Base-by-base conservation (phyloP, 2,113 vertebrate species). In the Elaphurus davidianus region DNA sequence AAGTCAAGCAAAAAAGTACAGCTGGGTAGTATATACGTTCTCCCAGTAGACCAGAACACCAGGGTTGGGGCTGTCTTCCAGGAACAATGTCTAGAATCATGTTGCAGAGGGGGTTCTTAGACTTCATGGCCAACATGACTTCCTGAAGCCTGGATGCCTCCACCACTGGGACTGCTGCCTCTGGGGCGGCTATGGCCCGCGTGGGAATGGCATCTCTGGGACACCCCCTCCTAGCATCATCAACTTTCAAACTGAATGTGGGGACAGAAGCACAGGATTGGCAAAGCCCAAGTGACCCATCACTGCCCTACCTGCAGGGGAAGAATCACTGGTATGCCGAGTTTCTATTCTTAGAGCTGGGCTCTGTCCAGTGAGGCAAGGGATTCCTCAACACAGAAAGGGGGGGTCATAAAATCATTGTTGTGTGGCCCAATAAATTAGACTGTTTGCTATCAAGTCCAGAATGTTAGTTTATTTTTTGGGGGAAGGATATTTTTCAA, bases 111-210 rank as follows among this genome's bases (percentile, higher is more conserved):
- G 3, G 6, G 87, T 45, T 82, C 43, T 28, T 30, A 19, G 30
- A 67, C 47, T 81, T 59, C 7, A 13, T 2, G 7, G 81, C 50
- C 17, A 15, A n/a, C 19, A 54, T 15, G 1, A 2, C 13, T n/a
- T 50, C 17, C 28, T 16, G 1, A 55, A 71, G 40, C 40, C 33
- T 6, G 7, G 25, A 47, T 17, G 47, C 21, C 21, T 33, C 21
- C 30, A 28, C 62, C 0, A 7, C 33, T 19, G 25, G 40, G 10
- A 25, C 76, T 23, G 6, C 27, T 30, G 45, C 7, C 30, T 10
- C 17, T 14, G 33, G 23, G 9, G 33, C 0, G 1, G 30, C 47
- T 64, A 45, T 10, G 5, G 16, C 27, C 43, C 14, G 0, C 1
- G 7, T 5, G 1, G 30, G 28, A 36, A 55, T 14, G 27, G n/a